Evolutionary conservation across 2,113 vertebrate species (phyloP).

Genomic region (Phalacrocorax carbo): DNA sequence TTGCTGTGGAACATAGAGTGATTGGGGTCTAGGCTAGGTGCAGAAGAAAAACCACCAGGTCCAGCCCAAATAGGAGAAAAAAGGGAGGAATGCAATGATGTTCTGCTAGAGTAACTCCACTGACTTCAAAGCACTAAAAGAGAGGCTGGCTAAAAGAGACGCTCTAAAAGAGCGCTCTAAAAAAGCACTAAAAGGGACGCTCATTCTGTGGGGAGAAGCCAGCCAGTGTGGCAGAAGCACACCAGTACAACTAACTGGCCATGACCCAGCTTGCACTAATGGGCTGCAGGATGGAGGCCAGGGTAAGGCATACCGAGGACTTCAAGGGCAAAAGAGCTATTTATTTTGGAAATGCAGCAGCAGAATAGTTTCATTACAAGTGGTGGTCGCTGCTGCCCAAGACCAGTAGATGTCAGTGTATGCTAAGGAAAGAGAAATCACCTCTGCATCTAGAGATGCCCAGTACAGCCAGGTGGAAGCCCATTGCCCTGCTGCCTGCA

Average conservation of each 20-base stretch:
- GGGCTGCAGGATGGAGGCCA: neutral
- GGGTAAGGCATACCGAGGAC: fast-evolving
- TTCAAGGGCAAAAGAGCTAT: neutral
- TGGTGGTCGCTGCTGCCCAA: neutral
- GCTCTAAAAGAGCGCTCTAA: too few relatives aligned
- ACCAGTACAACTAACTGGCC: neutral
- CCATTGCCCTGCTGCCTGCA: neutral
- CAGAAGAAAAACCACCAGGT: neutral
- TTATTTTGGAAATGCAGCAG: neutral
- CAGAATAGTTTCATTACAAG: neutral
- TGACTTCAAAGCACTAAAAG: neutral
- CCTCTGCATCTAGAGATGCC: neutral
- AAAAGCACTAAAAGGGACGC: neutral
- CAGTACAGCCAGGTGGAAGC: neutral
- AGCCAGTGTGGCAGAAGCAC: neutral
- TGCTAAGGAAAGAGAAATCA: constrained; percentile 4
- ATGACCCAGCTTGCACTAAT: neutral
- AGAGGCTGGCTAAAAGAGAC: neutral
- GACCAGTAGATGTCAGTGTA: constrained; percentile 69
- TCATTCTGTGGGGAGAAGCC: neutral
- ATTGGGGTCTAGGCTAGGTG: neutral
- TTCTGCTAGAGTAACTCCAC: neutral
- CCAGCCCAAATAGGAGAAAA: neutral
- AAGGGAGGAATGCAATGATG: neutral
- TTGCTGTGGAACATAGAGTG: neutral